phyloP scores from a whole-genome alignment of 2,888 invertebrate species.

The Zygogramma bicolorata region DNA sequence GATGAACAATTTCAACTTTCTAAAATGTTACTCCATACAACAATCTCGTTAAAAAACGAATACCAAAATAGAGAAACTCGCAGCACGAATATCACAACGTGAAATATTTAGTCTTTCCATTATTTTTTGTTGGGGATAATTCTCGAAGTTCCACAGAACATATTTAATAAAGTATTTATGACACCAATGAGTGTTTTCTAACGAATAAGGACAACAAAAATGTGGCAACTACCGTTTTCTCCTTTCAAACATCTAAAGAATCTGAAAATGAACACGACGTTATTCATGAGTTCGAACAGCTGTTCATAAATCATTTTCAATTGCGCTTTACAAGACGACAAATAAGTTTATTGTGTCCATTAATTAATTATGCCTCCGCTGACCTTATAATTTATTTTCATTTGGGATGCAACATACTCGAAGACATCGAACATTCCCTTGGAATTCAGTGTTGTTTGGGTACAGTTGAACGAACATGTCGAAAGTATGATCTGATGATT shows the following conservation, averaged over 20 bases:
- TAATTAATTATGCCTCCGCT: conserved; percentile 41
- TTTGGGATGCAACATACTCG: conserved; percentile 5
- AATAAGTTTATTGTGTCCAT: conserved; percentile 48
- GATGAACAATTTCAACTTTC: neutral
- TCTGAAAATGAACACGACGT: conserved; percentile 37
- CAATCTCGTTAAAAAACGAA: conserved; percentile 1
- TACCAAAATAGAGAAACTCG: neutral
- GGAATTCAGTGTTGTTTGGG: neutral
- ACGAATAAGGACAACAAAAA: conserved; percentile 9
- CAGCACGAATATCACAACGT: conserved; percentile 12
- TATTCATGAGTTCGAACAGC: conserved; percentile 40
- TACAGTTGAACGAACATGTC: neutral
- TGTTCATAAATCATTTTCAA: conserved; percentile 50
- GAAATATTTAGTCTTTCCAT: conserved; percentile 8
- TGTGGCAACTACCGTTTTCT: conserved; percentile 29
- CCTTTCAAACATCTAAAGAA: conserved; percentile 39
- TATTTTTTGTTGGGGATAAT: neutral
- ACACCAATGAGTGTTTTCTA: neutral
- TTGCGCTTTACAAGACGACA: conserved; percentile 47
- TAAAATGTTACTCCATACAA: neutral
- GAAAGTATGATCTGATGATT: neutral
- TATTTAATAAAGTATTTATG: conserved; percentile 9
- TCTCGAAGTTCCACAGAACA: conserved; percentile 5
- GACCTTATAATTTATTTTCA: conserved; percentile 33
- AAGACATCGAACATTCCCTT: neutral